Base-by-base conservation (phyloP, 2,888 invertebrate genomes). In the Drosophila kambysellisi region DNA sequence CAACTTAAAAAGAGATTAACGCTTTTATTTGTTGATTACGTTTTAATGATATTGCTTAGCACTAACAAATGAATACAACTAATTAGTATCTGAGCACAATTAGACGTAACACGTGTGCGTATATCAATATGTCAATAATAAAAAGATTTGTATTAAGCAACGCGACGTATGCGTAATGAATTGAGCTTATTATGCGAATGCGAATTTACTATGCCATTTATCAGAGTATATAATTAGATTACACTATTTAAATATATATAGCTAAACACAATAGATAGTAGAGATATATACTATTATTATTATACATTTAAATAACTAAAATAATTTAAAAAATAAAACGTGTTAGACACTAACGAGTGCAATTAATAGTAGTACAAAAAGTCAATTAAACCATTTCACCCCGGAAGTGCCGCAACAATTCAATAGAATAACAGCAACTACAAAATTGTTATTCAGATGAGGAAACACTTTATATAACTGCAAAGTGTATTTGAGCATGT, bases 31-130 rank as follows among this genome's bases (percentile, higher is more conserved):
- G 71, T 84, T 81, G 83, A 81, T 77, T 70, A 61, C 51, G 54
- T 35, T 84, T 78, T 85, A 88, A 82, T 85, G 63, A 65, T 50
- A 69, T 78, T 69, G 52, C 64, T 37, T 11, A 33, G 61, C 74
- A 54, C 58, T 64, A 52, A 35, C 46, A 43, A 20, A 20, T 20
- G 11, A 20, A 20, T 20, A 11, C 43, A 11, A 4, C 25, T 25
- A 15, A 46, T 8, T 43, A 9, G 25, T 61, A 48, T 59, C 37
- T 70, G 39, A 25, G 11, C 20, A 15, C 48, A 57, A 65, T 60
- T 71, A 43, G 33, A 61, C 12, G 35, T 0, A 60, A 43, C 65
- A 48, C 72, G 56, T 50, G 71, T 75, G 17, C 32, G 20, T 25
- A 25, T 25, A 25, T 25, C 20, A 25, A 25, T 25, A 25, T 25